These are phyloP conservation scores for Hypsopygia costalis DNA, from an alignment of 2,888 invertebrate species.

Conservation along the genomic window DNA sequence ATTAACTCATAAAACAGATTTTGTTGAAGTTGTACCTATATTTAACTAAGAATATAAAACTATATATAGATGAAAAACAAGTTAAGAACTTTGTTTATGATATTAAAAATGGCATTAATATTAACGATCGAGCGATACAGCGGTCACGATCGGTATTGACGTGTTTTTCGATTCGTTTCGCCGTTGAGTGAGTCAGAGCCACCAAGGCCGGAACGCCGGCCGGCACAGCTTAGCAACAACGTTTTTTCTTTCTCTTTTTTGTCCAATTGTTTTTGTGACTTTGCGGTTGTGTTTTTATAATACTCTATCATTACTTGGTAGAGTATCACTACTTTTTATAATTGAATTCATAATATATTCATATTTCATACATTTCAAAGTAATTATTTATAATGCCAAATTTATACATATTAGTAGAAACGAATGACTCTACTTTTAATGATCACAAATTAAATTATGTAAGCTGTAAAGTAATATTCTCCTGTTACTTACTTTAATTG, in stretches of 20 bases:
- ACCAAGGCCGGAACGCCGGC: slow-evolving; percentile 69
- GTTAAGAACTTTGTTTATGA: slow-evolving; percentile 29
- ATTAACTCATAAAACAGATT: too few relatives aligned
- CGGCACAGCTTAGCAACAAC: slow-evolving; percentile 60
- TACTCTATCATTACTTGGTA: neutral
- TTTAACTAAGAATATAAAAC: too few relatives aligned
- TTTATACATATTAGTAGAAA: too few relatives aligned
- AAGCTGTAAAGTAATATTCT: too few relatives aligned
- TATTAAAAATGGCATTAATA: slow-evolving; percentile 29
- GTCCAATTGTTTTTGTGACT: slow-evolving; percentile 46
- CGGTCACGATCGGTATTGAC: slow-evolving; percentile 33
- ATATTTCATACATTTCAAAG: too few relatives aligned
- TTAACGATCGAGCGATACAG: slow-evolving; percentile 26
- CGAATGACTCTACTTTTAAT: too few relatives aligned
- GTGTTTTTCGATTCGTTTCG: slow-evolving; percentile 42
- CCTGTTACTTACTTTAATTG: too few relatives aligned
- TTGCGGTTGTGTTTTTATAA: slow-evolving; percentile 24
- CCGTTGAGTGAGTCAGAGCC: slow-evolving; percentile 48
- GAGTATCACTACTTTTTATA: too few relatives aligned
- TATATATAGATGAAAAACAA: slow-evolving; percentile 10
- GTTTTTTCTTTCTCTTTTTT: slow-evolving; percentile 51
- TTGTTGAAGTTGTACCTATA: too few relatives aligned
- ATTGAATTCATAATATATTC: too few relatives aligned
- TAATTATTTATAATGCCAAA: too few relatives aligned
- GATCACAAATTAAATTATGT: too few relatives aligned